A percentile compares a stretch with the other conserved stretches of the same genome.
These are phyloP conservation scores for Podarcis cretensis DNA, from an alignment of 2,113 vertebrate genomes.

Conservation along the genomic window DNA sequence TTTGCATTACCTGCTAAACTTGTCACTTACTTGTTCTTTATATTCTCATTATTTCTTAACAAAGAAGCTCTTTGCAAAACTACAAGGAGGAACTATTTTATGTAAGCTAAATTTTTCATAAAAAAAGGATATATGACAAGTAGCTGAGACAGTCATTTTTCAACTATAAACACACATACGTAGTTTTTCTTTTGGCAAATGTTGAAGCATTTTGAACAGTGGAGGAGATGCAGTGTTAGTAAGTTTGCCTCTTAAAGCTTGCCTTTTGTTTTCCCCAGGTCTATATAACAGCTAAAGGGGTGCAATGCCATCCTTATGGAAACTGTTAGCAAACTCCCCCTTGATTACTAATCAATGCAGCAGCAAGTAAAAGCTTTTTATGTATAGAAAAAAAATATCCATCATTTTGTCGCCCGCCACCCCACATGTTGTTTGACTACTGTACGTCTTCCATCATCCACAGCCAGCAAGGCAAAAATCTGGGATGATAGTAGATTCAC, in stretches of 20 bases:
- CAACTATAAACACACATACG: background rate
- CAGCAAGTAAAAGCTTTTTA: background rate
- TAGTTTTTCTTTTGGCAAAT: slow-evolving; percentile 31
- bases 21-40: background rate
- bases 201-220: slow-evolving; percentile 18
- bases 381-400: background rate
- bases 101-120: background rate
- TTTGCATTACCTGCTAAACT: background rate
- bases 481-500: no score
- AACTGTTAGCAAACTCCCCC: background rate
- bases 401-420: fast-evolving
- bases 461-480: no score
- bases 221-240: slow-evolving; percentile 33
- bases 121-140: slow-evolving; percentile 12
- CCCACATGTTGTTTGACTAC: no score
- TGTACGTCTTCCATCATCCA: no score
- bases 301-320: background rate
- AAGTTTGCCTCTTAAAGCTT: slow-evolving; percentile 18
- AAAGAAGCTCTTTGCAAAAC: slow-evolving; percentile 20
- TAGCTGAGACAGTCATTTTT: background rate
- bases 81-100: background rate
- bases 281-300: background rate
- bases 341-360: background rate
- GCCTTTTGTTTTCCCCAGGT: slow-evolving; percentile 27
- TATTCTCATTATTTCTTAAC: slow-evolving; percentile 10